Conservation (phyloP, 1,140 invertebrate species). For the Mya arenaria region DNA sequence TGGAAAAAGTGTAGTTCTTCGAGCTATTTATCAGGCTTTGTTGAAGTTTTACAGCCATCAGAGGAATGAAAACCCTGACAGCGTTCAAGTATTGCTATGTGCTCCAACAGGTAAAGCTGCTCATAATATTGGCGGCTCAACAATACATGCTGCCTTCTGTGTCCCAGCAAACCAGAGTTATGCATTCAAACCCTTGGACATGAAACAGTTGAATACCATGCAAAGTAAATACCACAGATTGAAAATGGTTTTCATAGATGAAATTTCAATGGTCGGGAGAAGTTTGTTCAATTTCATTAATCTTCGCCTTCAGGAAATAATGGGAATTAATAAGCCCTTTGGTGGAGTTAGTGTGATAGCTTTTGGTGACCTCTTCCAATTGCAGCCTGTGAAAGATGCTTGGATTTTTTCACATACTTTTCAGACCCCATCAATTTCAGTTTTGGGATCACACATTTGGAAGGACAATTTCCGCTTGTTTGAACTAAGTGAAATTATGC, state of each 20-base stretch:
- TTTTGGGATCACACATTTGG: slow-evolving; percentile 7
- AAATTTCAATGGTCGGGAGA: slow-evolving; percentile 64
- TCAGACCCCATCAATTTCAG: not conserved
- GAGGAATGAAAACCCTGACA: slow-evolving; percentile 27
- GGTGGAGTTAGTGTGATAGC: slow-evolving; percentile 49
- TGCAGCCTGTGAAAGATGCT: slow-evolving; percentile 25
- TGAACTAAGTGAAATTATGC: slow-evolving; percentile 61
- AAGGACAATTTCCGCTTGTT: slow-evolving; percentile 18
- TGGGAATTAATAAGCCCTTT: slow-evolving; percentile 47
- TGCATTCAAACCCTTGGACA: slow-evolving; percentile 44
- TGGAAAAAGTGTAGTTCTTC: slow-evolving; percentile 45
- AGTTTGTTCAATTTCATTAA: slow-evolving; percentile 63
- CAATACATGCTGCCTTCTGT: slow-evolving; percentile 38
- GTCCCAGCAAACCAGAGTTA: slow-evolving; percentile 53
- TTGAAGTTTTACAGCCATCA: slow-evolving; percentile 34
- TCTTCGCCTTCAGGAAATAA: slow-evolving; percentile 59
- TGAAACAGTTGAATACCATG: slow-evolving; percentile 42
- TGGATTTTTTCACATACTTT: slow-evolving; percentile 30
- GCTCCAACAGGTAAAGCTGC: slow-evolving; percentile 62
- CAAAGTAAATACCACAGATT: slow-evolving; percentile 7
- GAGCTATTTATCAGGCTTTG: slow-evolving; percentile 38
- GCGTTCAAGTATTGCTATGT: slow-evolving; percentile 29
- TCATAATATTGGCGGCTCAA: slow-evolving; percentile 48
- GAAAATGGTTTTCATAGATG: slow-evolving; percentile 62
- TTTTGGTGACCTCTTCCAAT: slow-evolving; percentile 26